Conservation (phyloP, 2,888 invertebrate species). For the Agrypnus murinus region DNA sequence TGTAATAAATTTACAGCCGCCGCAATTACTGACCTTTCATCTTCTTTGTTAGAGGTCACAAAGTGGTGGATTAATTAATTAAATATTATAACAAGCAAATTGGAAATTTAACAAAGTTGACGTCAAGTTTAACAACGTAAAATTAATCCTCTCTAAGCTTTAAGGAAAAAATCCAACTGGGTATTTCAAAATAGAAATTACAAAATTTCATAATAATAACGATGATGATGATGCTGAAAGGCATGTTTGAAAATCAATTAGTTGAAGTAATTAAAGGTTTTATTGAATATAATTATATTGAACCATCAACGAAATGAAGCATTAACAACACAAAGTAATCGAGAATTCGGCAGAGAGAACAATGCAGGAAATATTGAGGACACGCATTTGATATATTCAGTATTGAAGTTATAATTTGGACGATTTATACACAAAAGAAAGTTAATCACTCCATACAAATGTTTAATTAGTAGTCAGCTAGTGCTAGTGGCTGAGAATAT, state of each 20-base stretch:
- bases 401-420: neutral
- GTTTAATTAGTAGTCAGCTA: too few relatives aligned
- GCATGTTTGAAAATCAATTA: neutral
- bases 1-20: neutral
- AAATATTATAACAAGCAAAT: neutral
- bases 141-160: too few relatives aligned
- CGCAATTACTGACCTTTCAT: neutral
- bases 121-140: too few relatives aligned
- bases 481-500: too few relatives aligned
- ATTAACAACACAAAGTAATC: neutral
- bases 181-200: too few relatives aligned
- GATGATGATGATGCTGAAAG: too few relatives aligned
- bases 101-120: neutral
- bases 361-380: neutral
- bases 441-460: neutral
- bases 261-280: neutral
- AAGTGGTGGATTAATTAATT: conserved; percentile 1
- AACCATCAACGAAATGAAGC: neutral
- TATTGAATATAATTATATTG: neutral
- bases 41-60: neutral
- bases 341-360: neutral
- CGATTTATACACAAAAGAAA: neutral
- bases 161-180: too few relatives aligned
- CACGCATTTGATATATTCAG: too few relatives aligned
- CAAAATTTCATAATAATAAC: too few relatives aligned